phyloP scores from a whole-genome alignment of 2,797 vertebrate species.

The Xyrichtys novacula region DNA sequence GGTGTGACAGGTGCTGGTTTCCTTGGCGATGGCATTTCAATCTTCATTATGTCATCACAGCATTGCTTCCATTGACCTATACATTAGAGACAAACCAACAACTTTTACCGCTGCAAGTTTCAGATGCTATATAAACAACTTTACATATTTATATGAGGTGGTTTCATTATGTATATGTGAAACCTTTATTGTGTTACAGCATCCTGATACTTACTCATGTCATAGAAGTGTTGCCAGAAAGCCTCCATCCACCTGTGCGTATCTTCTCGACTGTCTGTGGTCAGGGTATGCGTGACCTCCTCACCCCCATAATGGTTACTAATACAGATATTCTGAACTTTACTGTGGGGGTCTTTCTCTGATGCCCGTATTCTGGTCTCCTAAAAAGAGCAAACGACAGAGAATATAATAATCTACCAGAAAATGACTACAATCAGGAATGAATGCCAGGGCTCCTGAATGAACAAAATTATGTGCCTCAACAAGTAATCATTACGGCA shows the following conservation, averaged over 20 bases:
- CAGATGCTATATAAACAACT: neutral
- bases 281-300: constrained; percentile 90
- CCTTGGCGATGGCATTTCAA: constrained; percentile 90
- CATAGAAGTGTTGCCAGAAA: constrained; percentile 96
- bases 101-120: constrained; percentile 5
- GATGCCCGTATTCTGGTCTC: constrained; percentile 92
- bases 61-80: constrained; percentile 96
- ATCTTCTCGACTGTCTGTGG: constrained; percentile 86
- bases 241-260: constrained; percentile 94
- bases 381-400: constrained; percentile 69
- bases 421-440: constrained; percentile 37
- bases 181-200: neutral
- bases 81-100: constrained; percentile 25
- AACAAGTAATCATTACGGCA: constrained; percentile 57
- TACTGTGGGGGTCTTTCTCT: constrained; percentile 86
- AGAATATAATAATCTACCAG: constrained; percentile 26
- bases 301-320: constrained; percentile 92
- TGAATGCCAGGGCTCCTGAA: constrained; percentile 39
- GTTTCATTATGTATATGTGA: neutral
- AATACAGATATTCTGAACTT: constrained; percentile 89
- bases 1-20: constrained; percentile 86
- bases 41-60: constrained; percentile 95
- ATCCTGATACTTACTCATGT: constrained; percentile 89
- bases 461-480: constrained; percentile 43
- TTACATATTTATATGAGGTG: neutral